Conservation (phyloP, 1,140 invertebrate genomes). For the Nephila pilipes region DNA sequence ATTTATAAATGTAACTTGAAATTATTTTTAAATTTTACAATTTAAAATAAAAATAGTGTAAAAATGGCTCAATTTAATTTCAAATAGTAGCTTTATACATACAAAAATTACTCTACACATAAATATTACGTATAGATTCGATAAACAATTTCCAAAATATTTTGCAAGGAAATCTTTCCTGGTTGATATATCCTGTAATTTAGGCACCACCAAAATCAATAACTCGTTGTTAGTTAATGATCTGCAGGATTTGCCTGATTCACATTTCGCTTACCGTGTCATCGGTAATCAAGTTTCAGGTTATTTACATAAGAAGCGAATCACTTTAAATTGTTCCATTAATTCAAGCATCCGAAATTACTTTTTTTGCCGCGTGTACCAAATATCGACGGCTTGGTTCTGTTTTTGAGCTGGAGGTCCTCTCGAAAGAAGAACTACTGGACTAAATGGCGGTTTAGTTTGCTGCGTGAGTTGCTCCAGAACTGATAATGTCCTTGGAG, state of each 20-base stretch:
- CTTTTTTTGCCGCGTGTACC: constrained; percentile 59
- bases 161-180: too few species aligned
- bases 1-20: too few species aligned
- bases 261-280: neutral
- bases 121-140: too few species aligned
- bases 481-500: constrained; percentile 5
- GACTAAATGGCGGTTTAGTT: constrained; percentile 68
- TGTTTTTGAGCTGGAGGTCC: constrained; percentile 63
- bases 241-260: neutral
- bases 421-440: constrained; percentile 54
- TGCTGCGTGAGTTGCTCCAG: constrained; percentile 58
- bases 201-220: neutral
- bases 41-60: too few species aligned
- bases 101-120: too few species aligned
- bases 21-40: too few species aligned
- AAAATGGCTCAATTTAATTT: too few species aligned
- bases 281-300: neutral
- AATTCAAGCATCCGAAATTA: neutral
- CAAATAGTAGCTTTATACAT: too few species aligned
- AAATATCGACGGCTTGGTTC: constrained; percentile 71
- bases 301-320: neutral
- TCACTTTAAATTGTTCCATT: neutral
- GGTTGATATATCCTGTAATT: neutral
- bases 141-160: too few species aligned
- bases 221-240: neutral